These are phyloP conservation scores for Thera britannica DNA, from an alignment of 2,888 invertebrate genomes.

Conservation along the genomic window DNA sequence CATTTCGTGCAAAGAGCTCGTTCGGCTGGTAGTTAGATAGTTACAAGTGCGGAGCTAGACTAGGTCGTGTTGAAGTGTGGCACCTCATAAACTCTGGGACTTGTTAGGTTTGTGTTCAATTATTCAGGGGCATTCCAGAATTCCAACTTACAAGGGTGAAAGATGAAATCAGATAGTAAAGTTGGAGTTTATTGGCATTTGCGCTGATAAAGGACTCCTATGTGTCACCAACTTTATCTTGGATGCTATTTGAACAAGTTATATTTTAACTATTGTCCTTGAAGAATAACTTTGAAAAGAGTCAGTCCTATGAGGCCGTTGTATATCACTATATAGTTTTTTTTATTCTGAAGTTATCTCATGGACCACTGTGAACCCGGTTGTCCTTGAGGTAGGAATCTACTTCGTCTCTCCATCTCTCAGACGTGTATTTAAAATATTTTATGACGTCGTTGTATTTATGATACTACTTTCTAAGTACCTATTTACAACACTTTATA, in stretches of 20 bases:
- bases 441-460: constrained; percentile 20
- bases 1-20: constrained; percentile 43
- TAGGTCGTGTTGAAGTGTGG: constrained; percentile 44
- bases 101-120: constrained; percentile 41
- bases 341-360: neutral
- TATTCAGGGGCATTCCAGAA: constrained; percentile 29
- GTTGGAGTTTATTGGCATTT: constrained; percentile 18
- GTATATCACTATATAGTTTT: neutral
- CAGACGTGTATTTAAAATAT: neutral
- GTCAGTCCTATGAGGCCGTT: too few species aligned
- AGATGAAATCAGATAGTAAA: constrained; percentile 30
- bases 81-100: constrained; percentile 42
- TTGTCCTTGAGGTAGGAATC: too few species aligned
- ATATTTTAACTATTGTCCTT: too few species aligned
- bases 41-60: constrained; percentile 39
- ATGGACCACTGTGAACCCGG: too few species aligned
- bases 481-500: constrained; percentile 30
- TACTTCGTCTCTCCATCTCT: neutral
- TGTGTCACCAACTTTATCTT: neutral
- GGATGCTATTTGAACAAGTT: neutral
- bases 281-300: too few species aligned
- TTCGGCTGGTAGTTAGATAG: constrained; percentile 42
- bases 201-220: constrained; percentile 4
- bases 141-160: constrained; percentile 27
- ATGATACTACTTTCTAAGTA: constrained; percentile 31